A percentile compares a stretch with the other conserved stretches of the same genome.
phyloP scores from a whole-genome alignment of 2,797 vertebrate species.

The Rallus crepitans region DNA sequence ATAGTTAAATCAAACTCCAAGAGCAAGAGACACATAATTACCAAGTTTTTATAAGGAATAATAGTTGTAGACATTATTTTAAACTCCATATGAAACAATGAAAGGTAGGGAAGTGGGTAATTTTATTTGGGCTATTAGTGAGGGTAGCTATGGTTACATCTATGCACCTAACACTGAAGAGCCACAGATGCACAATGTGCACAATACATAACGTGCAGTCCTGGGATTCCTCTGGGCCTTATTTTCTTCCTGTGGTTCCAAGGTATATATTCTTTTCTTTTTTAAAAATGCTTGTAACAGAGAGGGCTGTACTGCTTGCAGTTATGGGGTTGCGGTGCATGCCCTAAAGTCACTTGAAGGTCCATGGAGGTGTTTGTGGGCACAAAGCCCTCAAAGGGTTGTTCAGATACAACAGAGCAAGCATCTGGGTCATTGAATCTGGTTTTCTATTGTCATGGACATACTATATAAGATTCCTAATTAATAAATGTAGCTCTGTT shows the following conservation, averaged over 20 bases:
- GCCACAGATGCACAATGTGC: background rate
- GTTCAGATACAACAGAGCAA: background rate
- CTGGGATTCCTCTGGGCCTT: background rate
- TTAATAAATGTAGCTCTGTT: background rate
- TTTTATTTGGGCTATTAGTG: background rate
- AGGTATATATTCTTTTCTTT: background rate
- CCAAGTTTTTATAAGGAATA: background rate
- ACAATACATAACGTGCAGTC: background rate
- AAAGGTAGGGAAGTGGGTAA: background rate
- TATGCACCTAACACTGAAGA: background rate
- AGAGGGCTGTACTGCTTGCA: background rate
- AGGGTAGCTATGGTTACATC: background rate
- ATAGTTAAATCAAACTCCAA: background rate
- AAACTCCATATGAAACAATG: background rate
- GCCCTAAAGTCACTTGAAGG: background rate
- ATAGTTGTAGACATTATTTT: background rate
- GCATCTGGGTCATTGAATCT: background rate
- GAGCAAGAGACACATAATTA: background rate
- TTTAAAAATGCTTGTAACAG: background rate
- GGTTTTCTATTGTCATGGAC: background rate
- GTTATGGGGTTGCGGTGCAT: background rate
- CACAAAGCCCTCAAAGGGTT: background rate
- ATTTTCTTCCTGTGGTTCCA: background rate
- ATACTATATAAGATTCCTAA: background rate
- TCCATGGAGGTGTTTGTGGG: background rate